These are phyloP conservation scores for Takifugu flavidus DNA, from an alignment of 2,113 vertebrate genomes.

Conservation along the genomic window DNA sequence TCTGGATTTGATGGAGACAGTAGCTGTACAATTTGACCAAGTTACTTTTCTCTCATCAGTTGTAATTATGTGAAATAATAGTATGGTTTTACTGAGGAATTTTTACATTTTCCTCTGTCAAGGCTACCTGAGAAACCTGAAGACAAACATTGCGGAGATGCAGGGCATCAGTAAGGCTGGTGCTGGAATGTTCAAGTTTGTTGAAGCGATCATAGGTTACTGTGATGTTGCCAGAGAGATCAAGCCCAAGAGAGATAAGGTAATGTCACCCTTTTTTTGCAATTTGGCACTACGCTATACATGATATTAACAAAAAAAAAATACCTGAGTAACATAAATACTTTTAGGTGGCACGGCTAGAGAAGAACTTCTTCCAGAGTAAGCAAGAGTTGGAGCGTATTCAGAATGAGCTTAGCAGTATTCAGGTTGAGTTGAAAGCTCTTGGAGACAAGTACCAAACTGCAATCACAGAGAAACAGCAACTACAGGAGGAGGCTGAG, in stretches of 20 bases:
- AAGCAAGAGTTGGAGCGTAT: slow-evolving; percentile 85
- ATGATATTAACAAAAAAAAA: not conserved
- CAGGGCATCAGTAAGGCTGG: slow-evolving; percentile 91
- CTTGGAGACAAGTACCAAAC: slow-evolving; percentile 83
- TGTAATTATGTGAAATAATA: too few relatives aligned
- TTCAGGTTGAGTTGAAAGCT: slow-evolving; percentile 83
- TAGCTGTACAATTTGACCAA: too few relatives aligned
- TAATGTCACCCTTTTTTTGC: slow-evolving; percentile 36
- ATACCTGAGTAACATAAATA: not conserved
- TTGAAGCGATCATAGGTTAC: slow-evolving; percentile 91
- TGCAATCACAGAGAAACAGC: slow-evolving; percentile 83
- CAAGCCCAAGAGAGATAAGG: slow-evolving; percentile 95
- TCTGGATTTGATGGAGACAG: too few relatives aligned
- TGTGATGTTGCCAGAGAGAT: slow-evolving; percentile 88
- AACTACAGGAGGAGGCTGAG: slow-evolving; percentile 89
- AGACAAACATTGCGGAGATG: slow-evolving; percentile 87
- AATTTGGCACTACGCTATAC: not conserved
- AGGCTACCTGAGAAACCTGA: slow-evolving; percentile 84
- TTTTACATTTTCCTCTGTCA: slow-evolving; percentile 53
- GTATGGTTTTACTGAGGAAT: not conserved
- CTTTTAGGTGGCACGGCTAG: slow-evolving; percentile 86
- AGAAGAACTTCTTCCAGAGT: slow-evolving; percentile 84
- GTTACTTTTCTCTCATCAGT: too few relatives aligned
- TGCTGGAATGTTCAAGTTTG: slow-evolving; percentile 93
- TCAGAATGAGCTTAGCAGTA: slow-evolving; percentile 78